Evolutionary conservation across 2,888 invertebrate genomes (phyloP).

Genomic region (Tipula unca): DNA sequence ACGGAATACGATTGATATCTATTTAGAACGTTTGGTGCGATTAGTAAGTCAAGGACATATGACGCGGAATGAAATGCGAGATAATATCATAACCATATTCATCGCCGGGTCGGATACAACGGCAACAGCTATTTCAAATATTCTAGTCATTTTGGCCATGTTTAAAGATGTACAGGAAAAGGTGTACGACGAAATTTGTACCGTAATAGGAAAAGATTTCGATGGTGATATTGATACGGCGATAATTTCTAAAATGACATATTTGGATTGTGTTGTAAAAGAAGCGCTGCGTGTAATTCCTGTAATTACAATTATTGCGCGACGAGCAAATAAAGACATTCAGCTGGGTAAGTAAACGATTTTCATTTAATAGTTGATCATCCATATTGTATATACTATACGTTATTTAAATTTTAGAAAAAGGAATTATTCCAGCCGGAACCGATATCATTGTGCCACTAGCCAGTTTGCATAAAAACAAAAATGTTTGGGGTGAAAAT

Average conservation of each 20-base stretch:
- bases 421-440: not conserved
- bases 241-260: not conserved
- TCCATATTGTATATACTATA: no score
- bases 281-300: not conserved
- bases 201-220: not conserved
- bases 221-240: not conserved
- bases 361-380: not conserved
- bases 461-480: not conserved
- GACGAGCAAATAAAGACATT: not conserved
- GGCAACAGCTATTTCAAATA: not conserved
- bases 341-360: not conserved
- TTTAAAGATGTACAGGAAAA: not conserved
- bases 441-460: not conserved
- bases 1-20: not conserved
- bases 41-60: not conserved
- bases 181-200: not conserved
- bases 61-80: not conserved
- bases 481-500: constrained; percentile 9
- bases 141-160: not conserved
- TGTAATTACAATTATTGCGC: not conserved
- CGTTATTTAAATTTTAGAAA: not conserved
- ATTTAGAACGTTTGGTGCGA: not conserved
- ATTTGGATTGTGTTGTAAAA: not conserved
- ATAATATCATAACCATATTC: not conserved
- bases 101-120: constrained; percentile 1